Percentiles rank a stretch among this genome's conserved stretches.
phyloP scores from a whole-genome alignment of 2,888 invertebrate species.

The Plutella xylostella region DNA sequence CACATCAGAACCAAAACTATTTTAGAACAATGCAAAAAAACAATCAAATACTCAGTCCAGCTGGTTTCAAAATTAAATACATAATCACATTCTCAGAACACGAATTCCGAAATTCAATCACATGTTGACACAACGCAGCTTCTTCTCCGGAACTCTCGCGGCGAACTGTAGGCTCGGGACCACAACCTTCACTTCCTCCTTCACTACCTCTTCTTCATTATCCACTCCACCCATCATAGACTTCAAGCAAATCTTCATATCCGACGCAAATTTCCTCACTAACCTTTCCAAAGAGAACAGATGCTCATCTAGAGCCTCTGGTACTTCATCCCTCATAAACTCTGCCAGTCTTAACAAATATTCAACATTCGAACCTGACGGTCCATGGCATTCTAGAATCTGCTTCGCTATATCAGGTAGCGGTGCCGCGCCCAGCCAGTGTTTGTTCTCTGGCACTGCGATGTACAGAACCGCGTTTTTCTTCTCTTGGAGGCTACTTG shows the following conservation, averaged over 20 bases:
- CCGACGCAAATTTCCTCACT: constrained; percentile 63
- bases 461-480: constrained; percentile 83
- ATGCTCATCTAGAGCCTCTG: constrained; percentile 81
- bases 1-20: too few species aligned
- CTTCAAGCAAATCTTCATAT: constrained; percentile 68
- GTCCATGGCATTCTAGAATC: constrained; percentile 81
- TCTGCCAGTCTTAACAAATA: constrained; percentile 86
- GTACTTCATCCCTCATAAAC: constrained; percentile 83
- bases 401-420: constrained; percentile 82
- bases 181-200: constrained; percentile 44
- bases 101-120: constrained; percentile 58
- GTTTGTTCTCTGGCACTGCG: constrained; percentile 80
- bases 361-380: constrained; percentile 91
- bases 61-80: too few species aligned
- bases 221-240: constrained; percentile 54
- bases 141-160: constrained; percentile 78
- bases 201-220: constrained; percentile 36
- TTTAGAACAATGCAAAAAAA: too few species aligned
- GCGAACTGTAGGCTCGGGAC: constrained; percentile 74
- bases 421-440: constrained; percentile 88
- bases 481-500: constrained; percentile 34
- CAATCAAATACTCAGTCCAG: too few species aligned
- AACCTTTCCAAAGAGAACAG: constrained; percentile 80
- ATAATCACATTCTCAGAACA: too few species aligned
- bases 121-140: constrained; percentile 83